Evolutionary conservation across 2,888 invertebrate genomes (phyloP).

Genomic region (Dorcus parallelipipedus): DNA sequence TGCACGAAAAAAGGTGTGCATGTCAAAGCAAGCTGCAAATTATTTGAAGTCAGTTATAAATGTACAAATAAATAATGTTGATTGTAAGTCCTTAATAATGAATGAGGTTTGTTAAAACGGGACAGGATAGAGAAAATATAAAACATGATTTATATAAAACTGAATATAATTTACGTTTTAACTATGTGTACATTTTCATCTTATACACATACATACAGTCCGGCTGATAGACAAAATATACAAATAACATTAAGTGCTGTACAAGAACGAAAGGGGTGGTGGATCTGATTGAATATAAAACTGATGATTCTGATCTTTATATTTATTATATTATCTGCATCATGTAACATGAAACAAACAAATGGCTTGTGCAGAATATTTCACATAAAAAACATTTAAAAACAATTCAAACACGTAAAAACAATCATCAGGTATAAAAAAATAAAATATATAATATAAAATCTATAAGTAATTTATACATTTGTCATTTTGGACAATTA

Average conservation of each 20-base stretch:
- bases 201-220: conserved; percentile 53
- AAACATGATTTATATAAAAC: conserved; percentile 33
- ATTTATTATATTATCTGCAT: conserved; percentile 43
- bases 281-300: conserved; percentile 22
- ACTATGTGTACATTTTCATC: conserved; percentile 54
- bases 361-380: conserved; percentile 43
- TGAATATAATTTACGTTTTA: conserved; percentile 47
- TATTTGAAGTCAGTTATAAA: too few species aligned
- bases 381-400: conserved; percentile 35
- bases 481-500: conserved; percentile 14
- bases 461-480: conserved; percentile 42
- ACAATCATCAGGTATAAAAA: conserved; percentile 32
- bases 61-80: too few species aligned
- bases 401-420: conserved; percentile 33
- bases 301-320: conserved; percentile 25
- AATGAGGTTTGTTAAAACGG: too few species aligned
- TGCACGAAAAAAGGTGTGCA: too few species aligned
- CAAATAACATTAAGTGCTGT: conserved; percentile 39
- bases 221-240: conserved; percentile 44
- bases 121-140: conserved; percentile 16
- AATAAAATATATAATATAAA: conserved; percentile 45
- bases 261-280: conserved; percentile 18
- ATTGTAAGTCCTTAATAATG: too few species aligned
- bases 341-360: conserved; percentile 47
- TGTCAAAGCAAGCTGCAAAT: too few species aligned